Conservation (phyloP, 2,113 vertebrate species). For the Oryzias woworae region DNA sequence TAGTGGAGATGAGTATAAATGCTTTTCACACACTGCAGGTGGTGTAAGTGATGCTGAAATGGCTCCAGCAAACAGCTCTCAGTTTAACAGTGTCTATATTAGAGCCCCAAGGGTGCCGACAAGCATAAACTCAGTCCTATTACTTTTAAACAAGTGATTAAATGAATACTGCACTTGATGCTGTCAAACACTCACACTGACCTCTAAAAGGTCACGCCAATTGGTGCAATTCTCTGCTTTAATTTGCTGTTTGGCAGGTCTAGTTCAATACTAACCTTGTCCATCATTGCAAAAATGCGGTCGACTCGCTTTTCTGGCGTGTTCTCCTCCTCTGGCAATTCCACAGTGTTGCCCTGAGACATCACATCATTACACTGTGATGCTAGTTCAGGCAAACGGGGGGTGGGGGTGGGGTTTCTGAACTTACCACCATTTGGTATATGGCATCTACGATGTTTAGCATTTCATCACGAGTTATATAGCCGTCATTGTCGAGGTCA, state of each 20-base stretch:
- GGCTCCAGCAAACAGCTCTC: constrained; percentile 41
- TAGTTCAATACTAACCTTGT: constrained; percentile 82
- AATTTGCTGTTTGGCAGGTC: not conserved
- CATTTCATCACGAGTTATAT: constrained; percentile 98
- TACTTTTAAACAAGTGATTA: constrained; percentile 15
- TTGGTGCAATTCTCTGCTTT: not conserved
- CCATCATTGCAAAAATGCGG: constrained; percentile 99
- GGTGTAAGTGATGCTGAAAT: constrained; percentile 52
- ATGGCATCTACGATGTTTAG: constrained; percentile 98
- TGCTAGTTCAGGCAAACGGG: not conserved
- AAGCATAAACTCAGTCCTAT: constrained; percentile 18
- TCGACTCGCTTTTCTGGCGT: constrained; percentile 96
- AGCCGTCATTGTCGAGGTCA: constrained; percentile 95
- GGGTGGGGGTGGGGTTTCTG: not conserved
- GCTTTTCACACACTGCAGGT: constrained; percentile 59
- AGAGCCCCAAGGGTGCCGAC: constrained; percentile 30
- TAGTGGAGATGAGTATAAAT: constrained; percentile 28
- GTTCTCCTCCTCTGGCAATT: constrained; percentile 97
- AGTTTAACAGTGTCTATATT: constrained; percentile 33
- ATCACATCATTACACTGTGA: constrained; percentile 16
- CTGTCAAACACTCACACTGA: not conserved
- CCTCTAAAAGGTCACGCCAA: not conserved
- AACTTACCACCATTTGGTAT: constrained; percentile 99
- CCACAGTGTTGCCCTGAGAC: constrained; percentile 93
- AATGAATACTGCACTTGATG: not conserved